These are phyloP conservation scores for Cacoxenus indagator DNA, from an alignment of 2,888 invertebrate genomes.

Conservation along the genomic window DNA sequence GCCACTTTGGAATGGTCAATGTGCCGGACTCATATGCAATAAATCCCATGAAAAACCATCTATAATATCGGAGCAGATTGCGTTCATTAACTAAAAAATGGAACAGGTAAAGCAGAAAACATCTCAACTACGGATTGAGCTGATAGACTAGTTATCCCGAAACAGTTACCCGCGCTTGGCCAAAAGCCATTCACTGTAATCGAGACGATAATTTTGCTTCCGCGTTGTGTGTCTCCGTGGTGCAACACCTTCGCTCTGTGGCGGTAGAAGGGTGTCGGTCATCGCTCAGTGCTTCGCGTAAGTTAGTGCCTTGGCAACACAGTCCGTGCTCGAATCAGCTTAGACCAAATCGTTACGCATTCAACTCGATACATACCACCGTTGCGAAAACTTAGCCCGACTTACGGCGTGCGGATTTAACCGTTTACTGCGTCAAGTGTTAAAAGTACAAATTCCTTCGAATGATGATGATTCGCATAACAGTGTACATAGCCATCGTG, in stretches of 20 bases:
- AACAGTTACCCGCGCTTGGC: not conserved
- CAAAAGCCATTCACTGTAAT: not conserved
- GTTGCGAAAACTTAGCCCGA: no score
- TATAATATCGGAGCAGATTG: not conserved
- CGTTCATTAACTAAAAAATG: constrained; percentile 8
- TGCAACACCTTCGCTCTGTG: not conserved
- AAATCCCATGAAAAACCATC: not conserved
- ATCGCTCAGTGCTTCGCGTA: not conserved
- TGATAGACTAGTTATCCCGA: not conserved
- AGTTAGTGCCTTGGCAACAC: not conserved
- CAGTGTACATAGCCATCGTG: constrained; percentile 45
- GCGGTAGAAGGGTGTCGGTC: not conserved
- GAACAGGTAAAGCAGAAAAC: no score
- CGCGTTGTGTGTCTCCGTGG: not conserved
- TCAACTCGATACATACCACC: no score
- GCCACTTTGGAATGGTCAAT: not conserved
- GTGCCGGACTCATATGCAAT: not conserved
- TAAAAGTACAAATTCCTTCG: no score
- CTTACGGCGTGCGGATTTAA: no score
- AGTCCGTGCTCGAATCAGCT: no score
- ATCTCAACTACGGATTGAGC: not conserved
- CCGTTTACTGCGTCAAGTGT: constrained; percentile 1
- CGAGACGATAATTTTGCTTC: not conserved
- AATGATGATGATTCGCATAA: constrained; percentile 50
- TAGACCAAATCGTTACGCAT: no score